These are phyloP conservation scores for Ophion ellenae DNA, from an alignment of 2,888 invertebrate species.

Conservation along the genomic window DNA sequence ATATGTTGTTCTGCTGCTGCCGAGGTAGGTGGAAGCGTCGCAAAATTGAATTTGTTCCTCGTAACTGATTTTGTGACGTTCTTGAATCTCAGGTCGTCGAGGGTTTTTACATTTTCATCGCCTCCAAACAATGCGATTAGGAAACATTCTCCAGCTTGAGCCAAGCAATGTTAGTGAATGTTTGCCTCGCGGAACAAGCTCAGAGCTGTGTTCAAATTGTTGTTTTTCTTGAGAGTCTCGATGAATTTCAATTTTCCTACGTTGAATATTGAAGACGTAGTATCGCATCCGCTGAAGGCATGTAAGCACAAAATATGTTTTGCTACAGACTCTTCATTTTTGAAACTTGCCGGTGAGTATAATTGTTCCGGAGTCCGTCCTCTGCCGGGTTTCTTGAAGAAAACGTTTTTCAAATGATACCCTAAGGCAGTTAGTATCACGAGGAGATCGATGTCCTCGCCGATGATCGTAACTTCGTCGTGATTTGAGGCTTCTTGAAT, in stretches of 20 bases:
- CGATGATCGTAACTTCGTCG: too few relatives aligned
- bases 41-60: slow-evolving; percentile 25
- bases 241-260: neutral
- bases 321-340: too few relatives aligned
- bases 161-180: neutral
- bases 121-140: slow-evolving; percentile 64
- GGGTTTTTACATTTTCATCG: slow-evolving; percentile 7
- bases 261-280: too few relatives aligned
- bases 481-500: slow-evolving; percentile 35
- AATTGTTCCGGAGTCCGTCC: too few relatives aligned
- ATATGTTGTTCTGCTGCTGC: too few relatives aligned
- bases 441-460: too few relatives aligned
- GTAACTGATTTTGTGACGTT: neutral
- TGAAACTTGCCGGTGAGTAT: too few relatives aligned
- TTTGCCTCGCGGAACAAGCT: slow-evolving; percentile 32
- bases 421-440: too few relatives aligned
- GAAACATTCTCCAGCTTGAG: slow-evolving; percentile 59
- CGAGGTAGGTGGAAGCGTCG: neutral
- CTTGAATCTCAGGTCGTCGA: neutral
- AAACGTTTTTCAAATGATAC: too few relatives aligned
- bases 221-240: neutral
- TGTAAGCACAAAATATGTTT: too few relatives aligned
- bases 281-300: too few relatives aligned
- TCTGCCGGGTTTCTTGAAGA: too few relatives aligned
- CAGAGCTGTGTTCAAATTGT: slow-evolving; percentile 3